phyloP scores from a whole-genome alignment of 2,888 invertebrate genomes.

The Antitype chi region DNA sequence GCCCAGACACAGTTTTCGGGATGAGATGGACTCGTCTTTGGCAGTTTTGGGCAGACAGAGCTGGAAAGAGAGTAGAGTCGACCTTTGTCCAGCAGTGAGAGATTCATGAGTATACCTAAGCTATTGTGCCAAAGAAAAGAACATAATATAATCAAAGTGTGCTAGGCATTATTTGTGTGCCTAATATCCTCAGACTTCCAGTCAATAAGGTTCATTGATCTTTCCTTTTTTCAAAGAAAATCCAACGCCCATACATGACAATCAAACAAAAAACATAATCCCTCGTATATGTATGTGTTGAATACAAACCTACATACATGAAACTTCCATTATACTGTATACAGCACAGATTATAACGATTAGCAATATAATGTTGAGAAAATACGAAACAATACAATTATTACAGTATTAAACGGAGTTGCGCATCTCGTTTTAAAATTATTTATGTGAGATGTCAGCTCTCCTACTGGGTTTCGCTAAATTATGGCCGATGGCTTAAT shows the following conservation, averaged over 20 bases:
- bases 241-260: slow-evolving; percentile 62
- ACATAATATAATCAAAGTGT: background rate
- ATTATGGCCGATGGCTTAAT: slow-evolving; percentile 38
- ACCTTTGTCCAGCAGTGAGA: too few relatives aligned
- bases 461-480: slow-evolving; percentile 24
- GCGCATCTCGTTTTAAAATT: slow-evolving; percentile 27
- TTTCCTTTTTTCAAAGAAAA: slow-evolving; percentile 38
- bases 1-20: too few relatives aligned
- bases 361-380: slow-evolving; percentile 51
- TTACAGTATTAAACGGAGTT: slow-evolving; percentile 17
- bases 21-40: too few relatives aligned
- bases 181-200: slow-evolving; percentile 11
- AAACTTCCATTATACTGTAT: slow-evolving; percentile 48
- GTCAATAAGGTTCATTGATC: slow-evolving; percentile 63
- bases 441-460: slow-evolving; percentile 31
- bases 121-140: background rate
- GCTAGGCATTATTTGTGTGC: background rate
- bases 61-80: too few relatives aligned
- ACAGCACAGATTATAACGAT: slow-evolving; percentile 38
- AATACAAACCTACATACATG: slow-evolving; percentile 51
- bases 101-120: too few relatives aligned
- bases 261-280: slow-evolving; percentile 64
- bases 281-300: slow-evolving; percentile 63
- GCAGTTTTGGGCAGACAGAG: too few relatives aligned
- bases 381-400: slow-evolving; percentile 49